phyloP scores from a whole-genome alignment of 92 coral and sea anemone species.

The Porites lobata region DNA sequence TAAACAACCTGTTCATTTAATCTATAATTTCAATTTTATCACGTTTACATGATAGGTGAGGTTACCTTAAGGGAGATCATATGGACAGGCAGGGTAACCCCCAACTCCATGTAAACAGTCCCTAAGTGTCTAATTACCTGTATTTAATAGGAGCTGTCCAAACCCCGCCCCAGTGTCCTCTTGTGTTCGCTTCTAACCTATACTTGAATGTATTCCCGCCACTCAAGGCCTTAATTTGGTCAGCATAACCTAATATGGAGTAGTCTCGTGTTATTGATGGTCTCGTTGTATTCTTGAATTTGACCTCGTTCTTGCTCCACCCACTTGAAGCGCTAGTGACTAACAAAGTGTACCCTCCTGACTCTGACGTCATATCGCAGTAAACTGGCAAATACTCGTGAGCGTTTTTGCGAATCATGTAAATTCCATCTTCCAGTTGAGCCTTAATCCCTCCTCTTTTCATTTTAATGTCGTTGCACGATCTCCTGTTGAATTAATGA shows the following conservation, averaged over 20 bases:
- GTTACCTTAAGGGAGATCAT: too few relatives aligned
- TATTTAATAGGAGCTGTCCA: slow-evolving; percentile 79
- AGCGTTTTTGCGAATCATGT: slow-evolving; percentile 59
- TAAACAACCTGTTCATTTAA: too few relatives aligned
- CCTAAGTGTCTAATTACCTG: slow-evolving; percentile 31
- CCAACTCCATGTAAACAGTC: neutral
- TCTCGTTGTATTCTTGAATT: slow-evolving; percentile 47
- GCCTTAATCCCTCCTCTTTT: slow-evolving; percentile 13
- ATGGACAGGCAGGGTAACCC: too few relatives aligned
- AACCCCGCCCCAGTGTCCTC: slow-evolving; percentile 84
- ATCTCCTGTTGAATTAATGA: slow-evolving; percentile 55
- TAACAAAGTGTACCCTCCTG: slow-evolving; percentile 80
- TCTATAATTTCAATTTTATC: too few relatives aligned
- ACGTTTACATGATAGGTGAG: too few relatives aligned
- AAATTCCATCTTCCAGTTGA: slow-evolving; percentile 47
- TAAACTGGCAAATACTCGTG: slow-evolving; percentile 76
- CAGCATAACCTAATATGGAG: slow-evolving; percentile 75
- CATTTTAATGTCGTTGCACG: slow-evolving; percentile 69
- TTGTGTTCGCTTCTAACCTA: slow-evolving; percentile 66
- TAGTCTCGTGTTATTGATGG: slow-evolving; percentile 73
- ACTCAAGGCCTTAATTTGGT: slow-evolving; percentile 69
- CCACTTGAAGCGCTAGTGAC: slow-evolving; percentile 78
- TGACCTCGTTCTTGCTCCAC: slow-evolving; percentile 66
- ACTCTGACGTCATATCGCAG: slow-evolving; percentile 80
- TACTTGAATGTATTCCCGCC: slow-evolving; percentile 72